Base-by-base conservation (phyloP, 2,113 vertebrate species). In the Himantopus leucocephalus region DNA sequence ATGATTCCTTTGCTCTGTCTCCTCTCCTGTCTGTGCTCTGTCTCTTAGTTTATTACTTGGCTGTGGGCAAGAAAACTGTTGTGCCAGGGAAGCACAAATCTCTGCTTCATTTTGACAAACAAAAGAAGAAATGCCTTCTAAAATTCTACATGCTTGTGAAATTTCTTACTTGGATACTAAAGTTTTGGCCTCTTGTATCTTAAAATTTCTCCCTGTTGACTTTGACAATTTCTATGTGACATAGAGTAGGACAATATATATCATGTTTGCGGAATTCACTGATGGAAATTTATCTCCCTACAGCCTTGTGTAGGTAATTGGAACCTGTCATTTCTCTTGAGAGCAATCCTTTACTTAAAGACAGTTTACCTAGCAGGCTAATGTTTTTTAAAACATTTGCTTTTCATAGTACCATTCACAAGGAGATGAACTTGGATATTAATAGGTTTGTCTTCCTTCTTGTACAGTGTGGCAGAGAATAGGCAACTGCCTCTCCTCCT, bases 291-390 rank as follows among this genome's bases (percentile, higher is more conserved):
- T 81, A 73, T 80, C 35, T 85, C 52, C 86, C 86, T 94, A 22
- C 72, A 85, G 80, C 77, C 58, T 81, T 56, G 19, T 58, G 27
- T 55, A 91, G 80, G 77, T 95, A 94, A 95, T 91, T 91, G 91
- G 59, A 96, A 95, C 70, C 73, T 96, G 82, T 95, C 48, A 82
- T 95, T 94, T 88, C 89, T 88, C 90, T 86, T 41, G 91, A 93
- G 96, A 94, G 52, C 60, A 85, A 48, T 93, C 35, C 63, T 92
- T 66, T 93, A 80, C 43, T 84, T 93, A 88, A 90, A 84, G 79
- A 84, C n/a, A 67, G 92, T 94, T 92, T 94, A 95, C 47, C 64
- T 95, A 66, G 63, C 3, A 8, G 92, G 80, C 80, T 79, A 59
- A 62, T 92, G 58, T 89, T 92, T 91, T 94, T 92, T 90, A 43